Evolutionary conservation across 2,797 vertebrate genomes (phyloP).

Genomic region (Semaprochilodus insignis): DNA sequence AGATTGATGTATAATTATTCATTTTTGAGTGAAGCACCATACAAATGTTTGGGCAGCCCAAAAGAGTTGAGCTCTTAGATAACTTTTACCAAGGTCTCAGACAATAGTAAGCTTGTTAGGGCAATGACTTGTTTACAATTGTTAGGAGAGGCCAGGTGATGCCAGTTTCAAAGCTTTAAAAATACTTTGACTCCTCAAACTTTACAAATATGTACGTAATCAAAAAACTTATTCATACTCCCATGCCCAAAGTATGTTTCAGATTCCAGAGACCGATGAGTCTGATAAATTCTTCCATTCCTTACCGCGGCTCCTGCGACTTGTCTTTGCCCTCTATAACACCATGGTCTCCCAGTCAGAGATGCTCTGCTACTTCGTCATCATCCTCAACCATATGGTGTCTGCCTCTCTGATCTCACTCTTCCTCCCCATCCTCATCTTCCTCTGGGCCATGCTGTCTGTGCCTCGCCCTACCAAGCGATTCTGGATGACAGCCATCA

Average conservation of each 20-base stretch:
- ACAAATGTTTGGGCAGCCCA: too few species aligned
- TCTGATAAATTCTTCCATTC: conserved; percentile 72
- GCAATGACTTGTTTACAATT: too few species aligned
- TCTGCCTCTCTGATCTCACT: conserved; percentile 76
- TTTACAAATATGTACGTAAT: too few species aligned
- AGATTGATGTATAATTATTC: too few species aligned
- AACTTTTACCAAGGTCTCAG: too few species aligned
- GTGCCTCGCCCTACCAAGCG: conserved; percentile 80
- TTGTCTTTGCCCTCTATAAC: conserved; percentile 76
- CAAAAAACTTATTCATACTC: neutral
- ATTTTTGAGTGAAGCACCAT: too few species aligned
- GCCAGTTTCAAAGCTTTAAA: too few species aligned
- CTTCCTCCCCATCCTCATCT: conserved; percentile 79
- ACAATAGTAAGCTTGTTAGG: too few species aligned
- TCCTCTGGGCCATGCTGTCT: conserved; percentile 81
- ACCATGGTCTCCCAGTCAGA: conserved; percentile 77
- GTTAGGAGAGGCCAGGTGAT: too few species aligned
- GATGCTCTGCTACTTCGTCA: conserved; percentile 80
- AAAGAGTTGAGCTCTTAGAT: too few species aligned
- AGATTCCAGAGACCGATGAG: conserved; percentile 73
- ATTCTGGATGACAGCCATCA: conserved; percentile 83
- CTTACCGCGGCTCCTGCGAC: conserved; percentile 70
- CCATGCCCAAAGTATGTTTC: conserved; percentile 68
- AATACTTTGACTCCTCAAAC: too few species aligned
- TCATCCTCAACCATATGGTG: conserved; percentile 79